These are phyloP conservation scores for Phenacoccus solenopsis DNA, from an alignment of 1,140 invertebrate genomes.

Conservation along the genomic window DNA sequence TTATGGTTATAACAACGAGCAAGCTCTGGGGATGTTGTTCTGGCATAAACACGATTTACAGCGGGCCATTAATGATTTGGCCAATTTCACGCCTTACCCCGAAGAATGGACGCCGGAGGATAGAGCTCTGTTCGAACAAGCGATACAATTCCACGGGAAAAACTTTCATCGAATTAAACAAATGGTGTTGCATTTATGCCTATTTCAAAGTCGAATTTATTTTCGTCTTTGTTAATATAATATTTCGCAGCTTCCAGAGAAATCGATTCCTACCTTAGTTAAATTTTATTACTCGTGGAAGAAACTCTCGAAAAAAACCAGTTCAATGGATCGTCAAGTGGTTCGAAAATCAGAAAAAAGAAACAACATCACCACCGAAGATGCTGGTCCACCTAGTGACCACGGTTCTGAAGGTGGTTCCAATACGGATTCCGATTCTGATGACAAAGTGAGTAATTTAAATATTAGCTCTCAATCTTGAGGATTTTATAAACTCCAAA, in stretches of 20 bases:
- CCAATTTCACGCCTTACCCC: slow-evolving; percentile 94
- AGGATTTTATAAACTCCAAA: background rate
- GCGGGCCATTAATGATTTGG: slow-evolving; percentile 77
- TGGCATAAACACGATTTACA: slow-evolving; percentile 97
- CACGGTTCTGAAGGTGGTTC: slow-evolving; percentile 58
- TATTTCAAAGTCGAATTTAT: slow-evolving; percentile 19
- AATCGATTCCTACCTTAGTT: slow-evolving; percentile 87
- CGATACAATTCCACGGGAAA: slow-evolving; percentile 96
- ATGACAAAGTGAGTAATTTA: slow-evolving; percentile 58
- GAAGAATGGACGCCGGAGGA: slow-evolving; percentile 98
- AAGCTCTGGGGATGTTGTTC: slow-evolving; percentile 93
- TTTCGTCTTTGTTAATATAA: slow-evolving; percentile 21
- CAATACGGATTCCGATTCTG: slow-evolving; percentile 74
- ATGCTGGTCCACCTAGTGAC: slow-evolving; percentile 46
- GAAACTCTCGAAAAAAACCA: slow-evolving; percentile 80
- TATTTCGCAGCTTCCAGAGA: slow-evolving; percentile 72
- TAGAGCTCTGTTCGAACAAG: slow-evolving; percentile 95
- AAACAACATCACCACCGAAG: slow-evolving; percentile 34
- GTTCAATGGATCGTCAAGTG: slow-evolving; percentile 83
- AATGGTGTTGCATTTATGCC: slow-evolving; percentile 57
- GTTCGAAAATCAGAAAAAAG: slow-evolving; percentile 51
- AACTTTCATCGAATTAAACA: slow-evolving; percentile 92
- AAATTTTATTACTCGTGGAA: slow-evolving; percentile 99
- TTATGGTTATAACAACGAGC: slow-evolving; percentile 94
- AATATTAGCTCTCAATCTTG: background rate